Evolutionary conservation across 2,888 invertebrate genomes (phyloP).

Genomic region (Hemistola chrysoprasaria): DNA sequence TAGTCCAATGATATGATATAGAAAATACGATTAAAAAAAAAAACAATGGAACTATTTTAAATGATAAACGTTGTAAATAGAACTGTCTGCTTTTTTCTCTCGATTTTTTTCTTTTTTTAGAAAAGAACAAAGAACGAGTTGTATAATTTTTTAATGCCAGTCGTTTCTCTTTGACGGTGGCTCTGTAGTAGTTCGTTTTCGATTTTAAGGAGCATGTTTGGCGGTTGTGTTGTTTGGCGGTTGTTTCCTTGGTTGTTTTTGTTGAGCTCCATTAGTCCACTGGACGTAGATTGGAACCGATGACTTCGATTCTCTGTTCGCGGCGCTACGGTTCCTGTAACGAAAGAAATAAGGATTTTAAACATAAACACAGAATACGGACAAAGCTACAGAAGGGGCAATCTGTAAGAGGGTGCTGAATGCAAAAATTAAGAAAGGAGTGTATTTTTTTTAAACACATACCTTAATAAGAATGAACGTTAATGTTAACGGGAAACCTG

Average conservation of each 20-base stretch:
- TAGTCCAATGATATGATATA: slow-evolving; percentile 27
- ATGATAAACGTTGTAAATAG: too few relatives aligned
- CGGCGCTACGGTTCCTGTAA: slow-evolving; percentile 73
- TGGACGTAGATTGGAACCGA: slow-evolving; percentile 45
- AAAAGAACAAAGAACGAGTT: slow-evolving; percentile 94
- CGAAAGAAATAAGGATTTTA: slow-evolving; percentile 3
- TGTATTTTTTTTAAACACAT: too few relatives aligned
- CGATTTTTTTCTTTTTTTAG: too few relatives aligned
- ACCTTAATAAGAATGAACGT: too few relatives aligned
- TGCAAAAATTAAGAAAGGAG: too few relatives aligned
- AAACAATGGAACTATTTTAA: too few relatives aligned
- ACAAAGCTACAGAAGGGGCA: too few relatives aligned
- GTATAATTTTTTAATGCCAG: slow-evolving; percentile 93
- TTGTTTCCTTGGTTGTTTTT: neutral
- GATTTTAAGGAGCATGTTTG: slow-evolving; percentile 86
- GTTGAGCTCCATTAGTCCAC: slow-evolving; percentile 28
- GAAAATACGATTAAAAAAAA: slow-evolving; percentile 16
- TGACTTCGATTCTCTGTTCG: slow-evolving; percentile 38
- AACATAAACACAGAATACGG: neutral
- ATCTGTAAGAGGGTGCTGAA: too few relatives aligned
- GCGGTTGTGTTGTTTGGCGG: neutral
- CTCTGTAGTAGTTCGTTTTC: slow-evolving; percentile 90
- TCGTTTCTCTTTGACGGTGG: slow-evolving; percentile 91
- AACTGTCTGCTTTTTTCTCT: too few relatives aligned
- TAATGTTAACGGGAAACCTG: too few relatives aligned